These are phyloP conservation scores for Nycteola revayana DNA, from an alignment of 2,888 invertebrate species.

Conservation along the genomic window DNA sequence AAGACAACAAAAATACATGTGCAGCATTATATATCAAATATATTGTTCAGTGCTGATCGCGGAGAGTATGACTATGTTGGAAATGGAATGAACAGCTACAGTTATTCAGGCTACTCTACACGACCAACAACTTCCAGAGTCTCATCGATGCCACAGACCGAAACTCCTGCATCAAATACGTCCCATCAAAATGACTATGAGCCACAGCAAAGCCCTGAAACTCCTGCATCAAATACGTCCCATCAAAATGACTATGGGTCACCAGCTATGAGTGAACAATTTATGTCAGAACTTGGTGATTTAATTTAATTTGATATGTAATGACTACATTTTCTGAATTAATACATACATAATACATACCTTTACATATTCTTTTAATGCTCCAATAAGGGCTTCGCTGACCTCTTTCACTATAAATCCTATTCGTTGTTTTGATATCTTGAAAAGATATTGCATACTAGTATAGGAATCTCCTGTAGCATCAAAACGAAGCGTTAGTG, in stretches of 20 bases:
- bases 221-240: constrained; percentile 23
- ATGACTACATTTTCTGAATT: constrained; percentile 15
- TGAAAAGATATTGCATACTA: constrained; percentile 24
- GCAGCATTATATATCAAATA: constrained; percentile 24
- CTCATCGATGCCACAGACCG: constrained; percentile 8
- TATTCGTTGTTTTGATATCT: constrained; percentile 20
- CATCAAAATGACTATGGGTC: constrained; percentile 16
- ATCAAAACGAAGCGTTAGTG: constrained; percentile 13
- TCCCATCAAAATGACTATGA: constrained; percentile 1
- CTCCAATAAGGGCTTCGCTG: constrained; percentile 20
- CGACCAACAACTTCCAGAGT: constrained; percentile 14
- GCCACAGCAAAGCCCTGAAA: constrained; percentile 12
- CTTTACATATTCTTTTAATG: constrained; percentile 19
- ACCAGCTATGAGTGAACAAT: constrained; percentile 20
- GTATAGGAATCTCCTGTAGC: constrained; percentile 16
- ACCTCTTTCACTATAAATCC: constrained; percentile 20
- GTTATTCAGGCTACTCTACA: constrained; percentile 15
- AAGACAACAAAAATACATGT: constrained; percentile 16
- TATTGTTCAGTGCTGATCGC: constrained; percentile 28
- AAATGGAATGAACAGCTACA: constrained; percentile 7
- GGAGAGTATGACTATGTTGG: constrained; percentile 15
- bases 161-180: no score
- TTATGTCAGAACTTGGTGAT: constrained; percentile 18
- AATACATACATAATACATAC: constrained; percentile 14
- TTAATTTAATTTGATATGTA: constrained; percentile 18